These are phyloP conservation scores for Pachyseris speciosa DNA, from an alignment of 64 coral and sea anemone genomes.

Conservation along the genomic window DNA sequence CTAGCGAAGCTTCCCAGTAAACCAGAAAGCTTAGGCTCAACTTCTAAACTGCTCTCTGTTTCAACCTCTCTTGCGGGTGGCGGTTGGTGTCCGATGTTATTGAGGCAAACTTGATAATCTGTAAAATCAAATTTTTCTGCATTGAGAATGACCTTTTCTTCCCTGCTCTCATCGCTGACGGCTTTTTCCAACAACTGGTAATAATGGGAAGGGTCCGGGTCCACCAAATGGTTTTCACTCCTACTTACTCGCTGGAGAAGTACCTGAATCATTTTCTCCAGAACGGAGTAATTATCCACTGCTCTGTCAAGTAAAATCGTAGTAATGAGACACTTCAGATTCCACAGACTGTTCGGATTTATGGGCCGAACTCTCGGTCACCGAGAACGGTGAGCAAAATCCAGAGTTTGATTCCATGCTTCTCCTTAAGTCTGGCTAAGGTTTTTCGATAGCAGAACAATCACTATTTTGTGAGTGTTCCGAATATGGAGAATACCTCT, in stretches of 20 bases:
- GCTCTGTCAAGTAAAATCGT: constrained; percentile 9
- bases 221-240: not conserved
- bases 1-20: constrained; percentile 24
- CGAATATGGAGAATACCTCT: not conserved
- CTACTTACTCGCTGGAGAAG: too few relatives aligned
- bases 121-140: constrained; percentile 9
- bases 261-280: not conserved
- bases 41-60: not conserved
- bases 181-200: not conserved
- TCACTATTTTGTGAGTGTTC: not conserved
- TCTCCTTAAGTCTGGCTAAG: not conserved
- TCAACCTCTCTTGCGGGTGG: not conserved
- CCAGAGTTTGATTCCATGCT: not conserved
- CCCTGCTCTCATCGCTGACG: not conserved
- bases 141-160: too few relatives aligned
- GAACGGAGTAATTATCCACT: not conserved
- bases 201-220: not conserved
- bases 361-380: not conserved
- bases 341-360: not conserved
- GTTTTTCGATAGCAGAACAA: not conserved
- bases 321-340: constrained; percentile 1
- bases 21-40: constrained; percentile 5
- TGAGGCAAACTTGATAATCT: constrained; percentile 7
- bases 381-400: not conserved
- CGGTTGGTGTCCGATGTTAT: not conserved